Evolutionary conservation across 2,797 vertebrate species (phyloP), one percentile per base, ranked within the genome.

Genomic region (Hoplostethus mediterraneus): DNA sequence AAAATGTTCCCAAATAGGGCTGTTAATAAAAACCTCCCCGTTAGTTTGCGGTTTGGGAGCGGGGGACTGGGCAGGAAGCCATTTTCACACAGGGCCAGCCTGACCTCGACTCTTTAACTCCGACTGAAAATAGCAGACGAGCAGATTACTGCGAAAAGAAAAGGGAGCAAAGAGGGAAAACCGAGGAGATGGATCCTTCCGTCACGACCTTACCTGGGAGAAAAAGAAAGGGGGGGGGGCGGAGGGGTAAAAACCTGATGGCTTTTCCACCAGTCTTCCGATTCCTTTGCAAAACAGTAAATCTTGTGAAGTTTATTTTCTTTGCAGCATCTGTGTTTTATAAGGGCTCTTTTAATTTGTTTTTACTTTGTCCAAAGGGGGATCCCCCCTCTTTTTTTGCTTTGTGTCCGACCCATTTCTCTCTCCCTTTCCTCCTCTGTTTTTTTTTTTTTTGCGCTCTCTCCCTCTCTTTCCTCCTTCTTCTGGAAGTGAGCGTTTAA

Each of bases 281-380:
- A 93, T 93, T 95, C 94, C 95, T 95, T 95, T 93, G 94, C 93
- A 95, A 94, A 81, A 81, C 95, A 93, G 91, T 97, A 97, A 97
- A 98, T 98, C 97, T 96, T 93, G 85, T 80, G 81, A 94, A 95
- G 95, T 96, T 97, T 97, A 96, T 97, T 98, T 98, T 97, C 94
- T 93, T 97, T 96, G 93, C 95, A 97, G 96, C 96, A 97, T 98
- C 97, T 98, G 97, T 96, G 94, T 98, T 97, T 97, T 98, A 97
- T 96, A 97, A 97, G 92, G 92, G 93, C 87, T 89, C 95, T 94
- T 96, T 97, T 96, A 96, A 97, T 98, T 98, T 98, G 96, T 97
- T 97, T 97, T 97, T 93, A 89, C 95, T 96, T 92, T 85, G 94
- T 96, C 97, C 96, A 89, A 82, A 88, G 96, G 96, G 97, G 96